phyloP scores from a whole-genome alignment of 2,888 invertebrate genomes.

The Drosophila tripunctata region DNA sequence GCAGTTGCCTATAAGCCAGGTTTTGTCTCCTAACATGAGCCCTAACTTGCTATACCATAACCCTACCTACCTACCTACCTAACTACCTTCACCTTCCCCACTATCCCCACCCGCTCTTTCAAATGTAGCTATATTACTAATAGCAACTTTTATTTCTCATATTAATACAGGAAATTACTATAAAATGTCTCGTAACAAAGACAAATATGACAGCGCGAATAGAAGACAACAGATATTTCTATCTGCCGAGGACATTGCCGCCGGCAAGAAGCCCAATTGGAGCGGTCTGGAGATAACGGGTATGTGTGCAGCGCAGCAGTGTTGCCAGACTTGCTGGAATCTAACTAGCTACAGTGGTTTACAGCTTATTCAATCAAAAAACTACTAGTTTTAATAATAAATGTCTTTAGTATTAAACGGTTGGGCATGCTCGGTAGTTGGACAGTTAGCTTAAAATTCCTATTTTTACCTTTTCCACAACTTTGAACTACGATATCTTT shows the following conservation, averaged over 20 bases:
- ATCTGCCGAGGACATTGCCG: conserved; percentile 95
- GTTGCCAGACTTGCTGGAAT: too few relatives aligned
- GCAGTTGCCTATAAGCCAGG: conserved; percentile 61
- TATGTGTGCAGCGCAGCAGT: too few relatives aligned
- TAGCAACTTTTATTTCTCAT: not conserved
- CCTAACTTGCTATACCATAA: conserved; percentile 67
- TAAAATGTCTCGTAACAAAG: conserved; percentile 91
- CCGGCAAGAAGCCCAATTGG: conserved; percentile 97
- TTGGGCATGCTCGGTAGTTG: too few relatives aligned
- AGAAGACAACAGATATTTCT: conserved; percentile 95
- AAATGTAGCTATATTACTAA: conserved; percentile 12
- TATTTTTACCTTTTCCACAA: too few relatives aligned
- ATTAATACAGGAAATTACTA: conserved; percentile 82
- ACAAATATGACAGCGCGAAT: conserved; percentile 93
- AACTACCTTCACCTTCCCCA: too few relatives aligned
- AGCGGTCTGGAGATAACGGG: conserved; percentile 94
- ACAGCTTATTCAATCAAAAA: too few relatives aligned
- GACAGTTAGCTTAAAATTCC: too few relatives aligned
- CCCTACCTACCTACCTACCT: too few relatives aligned
- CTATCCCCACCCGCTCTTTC: not conserved
- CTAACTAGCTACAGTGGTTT: too few relatives aligned
- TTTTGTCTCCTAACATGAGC: conserved; percentile 77
- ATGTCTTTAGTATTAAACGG: too few relatives aligned
- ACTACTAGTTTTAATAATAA: too few relatives aligned
- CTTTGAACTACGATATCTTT: too few relatives aligned